Evolutionary conservation across 2,888 invertebrate species (phyloP).

Genomic region (Heteromurus nitidus): DNA sequence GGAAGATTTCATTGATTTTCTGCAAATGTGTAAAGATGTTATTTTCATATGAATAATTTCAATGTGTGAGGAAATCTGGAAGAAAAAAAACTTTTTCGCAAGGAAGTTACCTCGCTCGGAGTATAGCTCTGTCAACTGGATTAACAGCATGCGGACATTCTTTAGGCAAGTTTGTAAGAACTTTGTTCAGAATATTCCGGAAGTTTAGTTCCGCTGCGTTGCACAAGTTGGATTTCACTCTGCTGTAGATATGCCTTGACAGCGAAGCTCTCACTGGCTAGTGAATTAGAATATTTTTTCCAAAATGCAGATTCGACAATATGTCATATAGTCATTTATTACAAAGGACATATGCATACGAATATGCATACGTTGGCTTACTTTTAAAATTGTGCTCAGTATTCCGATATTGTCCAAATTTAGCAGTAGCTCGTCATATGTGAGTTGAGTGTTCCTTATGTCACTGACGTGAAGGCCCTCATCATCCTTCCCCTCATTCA

Average conservation of each 20-base stretch:
- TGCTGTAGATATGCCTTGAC: slow-evolving; percentile 23
- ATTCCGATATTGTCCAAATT: slow-evolving; percentile 89
- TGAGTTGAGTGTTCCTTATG: slow-evolving; percentile 84
- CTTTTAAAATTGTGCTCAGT: slow-evolving; percentile 80
- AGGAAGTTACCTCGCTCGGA: slow-evolving; percentile 81
- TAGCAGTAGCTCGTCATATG: slow-evolving; percentile 84
- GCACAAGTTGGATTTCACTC: slow-evolving; percentile 8
- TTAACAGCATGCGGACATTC: slow-evolving; percentile 88
- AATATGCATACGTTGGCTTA: too few species aligned
- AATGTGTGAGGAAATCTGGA: too few species aligned
- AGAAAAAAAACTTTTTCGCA: background rate
- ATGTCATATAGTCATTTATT: background rate
- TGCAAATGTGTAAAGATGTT: slow-evolving; percentile 7
- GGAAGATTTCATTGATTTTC: slow-evolving; percentile 51
- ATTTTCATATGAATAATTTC: background rate
- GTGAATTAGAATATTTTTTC: background rate
- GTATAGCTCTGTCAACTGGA: slow-evolving; percentile 87
- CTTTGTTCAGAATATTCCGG: slow-evolving; percentile 25
- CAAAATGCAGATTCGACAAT: too few species aligned
- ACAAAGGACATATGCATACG: background rate
- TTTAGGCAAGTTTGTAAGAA: slow-evolving; percentile 9
- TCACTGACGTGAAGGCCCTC: slow-evolving; percentile 84
- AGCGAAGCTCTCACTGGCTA: slow-evolving; percentile 31
- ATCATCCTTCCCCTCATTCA: slow-evolving; percentile 76
- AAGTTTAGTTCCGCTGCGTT: slow-evolving; percentile 30